A percentile compares a stretch with the other conserved stretches of the same genome.
Evolutionary conservation across 2,888 invertebrate genomes (phyloP).

Genomic region (Pachydiplax longipennis): DNA sequence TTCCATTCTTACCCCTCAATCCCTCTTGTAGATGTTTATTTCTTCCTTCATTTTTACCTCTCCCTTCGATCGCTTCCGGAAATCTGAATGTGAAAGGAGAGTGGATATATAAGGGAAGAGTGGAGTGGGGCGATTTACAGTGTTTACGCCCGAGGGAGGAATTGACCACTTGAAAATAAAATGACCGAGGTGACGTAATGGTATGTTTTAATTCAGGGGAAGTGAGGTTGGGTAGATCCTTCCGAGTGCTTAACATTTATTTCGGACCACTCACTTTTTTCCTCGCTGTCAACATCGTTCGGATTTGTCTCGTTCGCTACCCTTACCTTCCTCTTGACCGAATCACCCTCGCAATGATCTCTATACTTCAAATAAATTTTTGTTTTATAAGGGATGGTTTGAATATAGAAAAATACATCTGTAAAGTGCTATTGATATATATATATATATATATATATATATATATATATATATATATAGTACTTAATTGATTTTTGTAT

Average conservation of each 20-base stretch:
- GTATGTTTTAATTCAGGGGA: not conserved
- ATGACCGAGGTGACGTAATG: not conserved
- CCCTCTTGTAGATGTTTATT: not conserved
- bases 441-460: no score
- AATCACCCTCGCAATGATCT: no score
- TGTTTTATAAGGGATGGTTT: no score
- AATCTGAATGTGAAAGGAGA: not conserved
- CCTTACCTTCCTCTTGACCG: no score
- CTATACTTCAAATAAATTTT: no score
- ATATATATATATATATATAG: no score
- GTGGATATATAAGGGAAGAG: not conserved
- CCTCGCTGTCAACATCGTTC: not conserved
- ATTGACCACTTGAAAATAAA: constrained; percentile 15
- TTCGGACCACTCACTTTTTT: no score
- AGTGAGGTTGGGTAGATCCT: not conserved
- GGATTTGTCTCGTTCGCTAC: not conserved
- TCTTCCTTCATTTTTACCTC: not conserved
- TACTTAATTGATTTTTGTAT: no score
- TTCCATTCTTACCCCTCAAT: not conserved
- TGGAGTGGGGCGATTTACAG: constrained; percentile 9
- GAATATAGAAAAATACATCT: no score
- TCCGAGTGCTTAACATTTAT: not conserved
- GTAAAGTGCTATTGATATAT: no score
- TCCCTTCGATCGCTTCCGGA: not conserved
- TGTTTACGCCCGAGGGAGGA: constrained; percentile 31